A percentile compares a stretch with the other conserved stretches of the same genome.
These are phyloP conservation scores for Fringilla coelebs DNA, from an alignment of 2,797 vertebrate species.

Conservation along the genomic window DNA sequence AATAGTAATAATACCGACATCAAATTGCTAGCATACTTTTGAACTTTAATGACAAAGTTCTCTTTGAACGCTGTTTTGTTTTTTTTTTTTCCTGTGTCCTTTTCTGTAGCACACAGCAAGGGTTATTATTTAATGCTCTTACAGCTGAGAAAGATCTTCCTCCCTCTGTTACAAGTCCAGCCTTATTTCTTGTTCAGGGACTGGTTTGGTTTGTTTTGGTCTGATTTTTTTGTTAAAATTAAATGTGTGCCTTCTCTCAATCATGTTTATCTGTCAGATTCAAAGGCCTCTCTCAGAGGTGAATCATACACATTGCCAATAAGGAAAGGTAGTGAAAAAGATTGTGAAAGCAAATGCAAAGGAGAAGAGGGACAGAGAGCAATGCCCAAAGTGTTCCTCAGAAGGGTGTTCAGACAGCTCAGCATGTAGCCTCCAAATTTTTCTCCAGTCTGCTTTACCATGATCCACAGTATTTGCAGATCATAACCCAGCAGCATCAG, in stretches of 20 bases:
- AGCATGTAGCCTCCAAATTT: neutral
- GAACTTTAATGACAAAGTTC: neutral
- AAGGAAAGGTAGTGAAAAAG: neutral
- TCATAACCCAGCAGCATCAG: neutral
- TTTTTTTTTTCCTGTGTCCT: neutral
- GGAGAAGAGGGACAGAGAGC: neutral
- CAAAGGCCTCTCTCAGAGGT: neutral
- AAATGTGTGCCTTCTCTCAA: neutral
- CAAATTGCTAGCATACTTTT: neutral
- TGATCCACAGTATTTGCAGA: neutral
- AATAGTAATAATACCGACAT: neutral
- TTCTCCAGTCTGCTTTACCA: neutral
- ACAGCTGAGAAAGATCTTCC: neutral
- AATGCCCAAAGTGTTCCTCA: accelerated
- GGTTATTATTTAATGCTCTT: neutral
- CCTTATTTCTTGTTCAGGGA: neutral
- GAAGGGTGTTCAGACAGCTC: neutral
- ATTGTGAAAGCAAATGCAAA: neutral
- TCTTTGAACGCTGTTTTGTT: neutral
- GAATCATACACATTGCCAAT: neutral
- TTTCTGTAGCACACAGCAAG: neutral
- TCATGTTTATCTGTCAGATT: neutral
- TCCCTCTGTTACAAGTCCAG: neutral
- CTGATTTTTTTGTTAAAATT: neutral
- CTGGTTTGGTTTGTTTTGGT: too few relatives aligned